A percentile compares a stretch with the other conserved stretches of the same genome.
Conservation (phyloP, 1,140 invertebrate genomes). For the Euschistus heros region DNA sequence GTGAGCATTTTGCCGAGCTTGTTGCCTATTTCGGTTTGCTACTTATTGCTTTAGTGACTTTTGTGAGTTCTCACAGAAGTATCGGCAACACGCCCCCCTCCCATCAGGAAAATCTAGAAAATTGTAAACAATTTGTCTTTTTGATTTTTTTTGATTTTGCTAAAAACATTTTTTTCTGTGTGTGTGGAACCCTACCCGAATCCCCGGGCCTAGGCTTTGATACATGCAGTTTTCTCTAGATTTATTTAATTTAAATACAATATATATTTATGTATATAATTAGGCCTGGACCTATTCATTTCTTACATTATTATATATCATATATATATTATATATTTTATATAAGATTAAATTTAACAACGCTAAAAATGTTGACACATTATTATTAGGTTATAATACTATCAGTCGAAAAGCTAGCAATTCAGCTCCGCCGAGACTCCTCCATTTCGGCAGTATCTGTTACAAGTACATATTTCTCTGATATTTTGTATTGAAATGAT, state of each 20-base stretch:
- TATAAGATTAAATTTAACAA: conserved; percentile 31
- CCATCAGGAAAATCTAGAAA: neutral
- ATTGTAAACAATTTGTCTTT: too few relatives aligned
- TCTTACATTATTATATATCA: too few relatives aligned
- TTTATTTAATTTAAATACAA: conserved; percentile 28
- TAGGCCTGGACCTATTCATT: conserved; percentile 32
- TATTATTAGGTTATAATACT: conserved; percentile 25
- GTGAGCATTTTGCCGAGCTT: conserved; percentile 14
- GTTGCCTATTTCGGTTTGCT: conserved; percentile 4
- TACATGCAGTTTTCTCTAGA: conserved; percentile 13
- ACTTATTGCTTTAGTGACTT: conserved; percentile 27
- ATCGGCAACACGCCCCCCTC: conserved; percentile 7
- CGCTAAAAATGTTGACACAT: conserved; percentile 31
- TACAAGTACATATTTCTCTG: conserved; percentile 12
- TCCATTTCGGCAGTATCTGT: conserved; percentile 25
- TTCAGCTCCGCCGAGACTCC: conserved; percentile 23
- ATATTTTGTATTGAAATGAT: conserved; percentile 8
- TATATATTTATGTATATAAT: conserved; percentile 27
- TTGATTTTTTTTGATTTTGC: neutral
- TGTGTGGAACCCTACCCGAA: conserved; percentile 1
- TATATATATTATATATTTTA: conserved; percentile 24
- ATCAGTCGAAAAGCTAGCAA: conserved; percentile 32
- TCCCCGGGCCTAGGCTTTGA: neutral
- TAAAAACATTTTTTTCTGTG: neutral
- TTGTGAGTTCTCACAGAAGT: conserved; percentile 23